These are phyloP conservation scores for Saccopteryx bilineata DNA, from an alignment of 2,113 vertebrate species.

Conservation along the genomic window DNA sequence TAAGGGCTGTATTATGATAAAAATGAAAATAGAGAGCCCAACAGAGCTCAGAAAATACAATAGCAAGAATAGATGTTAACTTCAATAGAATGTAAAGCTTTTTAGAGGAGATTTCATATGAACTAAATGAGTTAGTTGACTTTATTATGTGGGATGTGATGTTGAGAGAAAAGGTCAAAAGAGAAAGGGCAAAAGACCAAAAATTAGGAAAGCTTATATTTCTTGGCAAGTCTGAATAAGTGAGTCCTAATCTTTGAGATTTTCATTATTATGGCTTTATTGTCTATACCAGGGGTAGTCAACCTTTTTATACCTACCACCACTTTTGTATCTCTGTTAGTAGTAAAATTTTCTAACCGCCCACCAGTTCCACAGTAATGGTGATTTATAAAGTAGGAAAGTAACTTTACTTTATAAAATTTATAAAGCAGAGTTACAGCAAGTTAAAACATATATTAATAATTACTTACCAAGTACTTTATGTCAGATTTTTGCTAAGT, in stretches of 20 bases:
- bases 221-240: constrained; percentile 9
- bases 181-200: neutral
- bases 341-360: too few species aligned
- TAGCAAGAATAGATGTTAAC: neutral
- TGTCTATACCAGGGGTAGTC: neutral
- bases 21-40: neutral
- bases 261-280: neutral
- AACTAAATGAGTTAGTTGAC: neutral
- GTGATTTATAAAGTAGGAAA: too few species aligned
- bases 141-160: neutral
- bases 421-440: too few species aligned
- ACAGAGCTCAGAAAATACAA: neutral
- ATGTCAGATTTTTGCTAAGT: too few species aligned
- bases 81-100: neutral
- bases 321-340: too few species aligned
- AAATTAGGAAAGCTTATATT: neutral
- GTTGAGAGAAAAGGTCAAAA: neutral
- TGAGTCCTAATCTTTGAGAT: neutral
- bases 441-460: too few species aligned
- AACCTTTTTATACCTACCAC: too few species aligned
- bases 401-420: too few species aligned
- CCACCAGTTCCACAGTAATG: too few species aligned
- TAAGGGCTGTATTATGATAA: neutral
- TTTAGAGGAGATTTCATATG: neutral
- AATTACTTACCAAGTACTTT: too few species aligned